Evolutionary conservation across 2,113 vertebrate genomes (phyloP).

Genomic region (Anguilla japonica): DNA sequence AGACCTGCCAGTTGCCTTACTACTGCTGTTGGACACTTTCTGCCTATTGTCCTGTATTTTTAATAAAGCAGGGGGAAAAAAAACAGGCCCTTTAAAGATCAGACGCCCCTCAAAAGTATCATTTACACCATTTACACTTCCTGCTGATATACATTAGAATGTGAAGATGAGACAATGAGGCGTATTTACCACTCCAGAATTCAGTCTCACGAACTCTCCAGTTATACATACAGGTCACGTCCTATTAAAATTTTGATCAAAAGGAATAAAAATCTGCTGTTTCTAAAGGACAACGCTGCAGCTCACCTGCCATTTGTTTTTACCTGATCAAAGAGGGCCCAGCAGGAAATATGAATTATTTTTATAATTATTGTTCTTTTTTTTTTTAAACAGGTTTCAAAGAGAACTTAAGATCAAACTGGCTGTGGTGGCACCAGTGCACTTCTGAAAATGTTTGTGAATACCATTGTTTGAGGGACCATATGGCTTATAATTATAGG

Average conservation of each 20-base stretch:
- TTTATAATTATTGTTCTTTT: neutral
- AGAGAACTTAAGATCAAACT: neutral
- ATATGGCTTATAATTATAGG: neutral
- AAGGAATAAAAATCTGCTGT: neutral
- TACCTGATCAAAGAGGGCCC: neutral
- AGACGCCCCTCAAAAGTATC: slow-evolving; percentile 46
- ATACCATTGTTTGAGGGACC: neutral
- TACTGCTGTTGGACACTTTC: slow-evolving; percentile 74
- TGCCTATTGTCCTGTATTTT: slow-evolving; percentile 31
- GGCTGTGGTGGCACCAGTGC: neutral
- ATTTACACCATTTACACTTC: slow-evolving; percentile 45
- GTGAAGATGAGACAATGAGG: too few species aligned
- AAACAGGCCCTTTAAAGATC: slow-evolving; percentile 5
- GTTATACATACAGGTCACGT: too few species aligned
- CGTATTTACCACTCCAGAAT: too few species aligned
- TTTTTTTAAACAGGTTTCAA: neutral
- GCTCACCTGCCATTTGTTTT: neutral
- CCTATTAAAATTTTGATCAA: too few species aligned
- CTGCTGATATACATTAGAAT: too few species aligned
- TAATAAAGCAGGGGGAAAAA: slow-evolving; percentile 16
- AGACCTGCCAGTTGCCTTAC: slow-evolving; percentile 79
- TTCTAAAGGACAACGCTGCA: neutral
- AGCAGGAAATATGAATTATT: neutral
- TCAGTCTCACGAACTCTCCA: neutral
- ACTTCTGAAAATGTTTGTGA: neutral